Percentiles rank a stretch among this genome's conserved stretches.
These are phyloP conservation scores for Junco hyemalis DNA, from an alignment of 2,113 vertebrate genomes.

Conservation along the genomic window DNA sequence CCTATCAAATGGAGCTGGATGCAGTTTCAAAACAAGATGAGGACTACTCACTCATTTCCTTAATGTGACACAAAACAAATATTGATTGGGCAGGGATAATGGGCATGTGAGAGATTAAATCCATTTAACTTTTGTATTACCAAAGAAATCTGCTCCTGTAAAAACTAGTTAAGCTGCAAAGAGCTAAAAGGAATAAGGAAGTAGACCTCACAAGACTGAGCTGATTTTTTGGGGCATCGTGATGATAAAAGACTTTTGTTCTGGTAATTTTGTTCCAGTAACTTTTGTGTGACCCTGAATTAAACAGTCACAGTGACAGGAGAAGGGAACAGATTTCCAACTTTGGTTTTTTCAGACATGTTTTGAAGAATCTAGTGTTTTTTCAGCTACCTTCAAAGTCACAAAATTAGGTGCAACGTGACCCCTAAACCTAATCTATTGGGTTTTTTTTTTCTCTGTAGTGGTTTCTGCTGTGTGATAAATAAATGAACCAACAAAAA, in stretches of 20 bases:
- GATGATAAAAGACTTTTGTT: background rate
- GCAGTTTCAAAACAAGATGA: background rate
- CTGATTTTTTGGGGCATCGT: background rate
- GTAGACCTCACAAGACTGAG: background rate
- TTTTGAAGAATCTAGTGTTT: background rate
- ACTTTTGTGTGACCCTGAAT: background rate
- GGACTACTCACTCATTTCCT: background rate
- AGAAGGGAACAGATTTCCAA: background rate
- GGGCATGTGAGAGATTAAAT: background rate
- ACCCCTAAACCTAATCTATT: background rate
- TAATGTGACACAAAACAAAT: constrained; percentile 3
- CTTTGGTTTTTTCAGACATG: background rate
- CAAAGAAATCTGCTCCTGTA: background rate
- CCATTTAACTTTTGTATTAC: constrained; percentile 1
- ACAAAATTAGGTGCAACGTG: background rate
- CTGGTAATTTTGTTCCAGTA: background rate
- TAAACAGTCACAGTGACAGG: background rate
- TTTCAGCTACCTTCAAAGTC: background rate
- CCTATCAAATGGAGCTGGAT: background rate
- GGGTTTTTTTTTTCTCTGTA: background rate
- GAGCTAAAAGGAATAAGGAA: constrained; percentile 2
- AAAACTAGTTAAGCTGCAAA: background rate
- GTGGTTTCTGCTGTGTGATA: background rate
- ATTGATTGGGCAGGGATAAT: background rate
- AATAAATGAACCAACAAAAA: background rate